A percentile compares a stretch with the other conserved stretches of the same genome.
These are phyloP conservation scores for Cremastinae sp. DNA, from an alignment of 2,888 invertebrate species.

Conservation along the genomic window DNA sequence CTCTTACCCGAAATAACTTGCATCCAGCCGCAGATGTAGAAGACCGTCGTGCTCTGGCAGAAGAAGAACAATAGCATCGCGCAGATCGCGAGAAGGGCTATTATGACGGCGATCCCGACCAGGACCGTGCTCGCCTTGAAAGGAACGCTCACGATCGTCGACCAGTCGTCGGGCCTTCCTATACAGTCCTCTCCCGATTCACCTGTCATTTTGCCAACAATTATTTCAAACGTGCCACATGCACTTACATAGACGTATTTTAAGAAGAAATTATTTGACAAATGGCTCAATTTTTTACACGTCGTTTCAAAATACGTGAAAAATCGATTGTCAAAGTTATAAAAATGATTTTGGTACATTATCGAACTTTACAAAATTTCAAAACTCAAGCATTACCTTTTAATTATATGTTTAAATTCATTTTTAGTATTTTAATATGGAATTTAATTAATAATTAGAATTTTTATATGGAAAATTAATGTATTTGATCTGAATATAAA, in stretches of 20 bases:
- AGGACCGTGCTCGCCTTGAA: constrained; percentile 94
- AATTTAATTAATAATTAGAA: no score
- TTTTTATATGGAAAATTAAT: not conserved
- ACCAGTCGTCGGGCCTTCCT: constrained; percentile 91
- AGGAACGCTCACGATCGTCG: constrained; percentile 90
- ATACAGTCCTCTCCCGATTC: constrained; percentile 91
- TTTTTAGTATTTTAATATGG: no score
- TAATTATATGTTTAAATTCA: no score
- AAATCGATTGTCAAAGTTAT: no score
- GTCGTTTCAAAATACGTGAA: no score
- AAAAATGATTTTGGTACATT: constrained; percentile 3
- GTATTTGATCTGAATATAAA: not conserved
- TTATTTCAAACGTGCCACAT: no score
- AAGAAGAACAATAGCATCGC: constrained; percentile 96
- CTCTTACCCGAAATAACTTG: constrained; percentile 95
- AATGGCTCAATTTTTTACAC: no score
- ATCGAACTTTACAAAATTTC: no score
- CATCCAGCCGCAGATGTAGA: constrained; percentile 96
- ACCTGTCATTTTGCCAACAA: constrained; percentile 82
- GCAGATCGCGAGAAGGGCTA: constrained; percentile 93
- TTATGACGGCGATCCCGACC: constrained; percentile 91
- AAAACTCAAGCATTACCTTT: no score
- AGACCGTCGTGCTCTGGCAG: constrained; percentile 94
- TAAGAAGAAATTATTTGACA: no score
- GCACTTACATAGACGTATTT: no score